phyloP scores from a whole-genome alignment of 1,140 invertebrate species.

The Drosophila bocqueti region DNA sequence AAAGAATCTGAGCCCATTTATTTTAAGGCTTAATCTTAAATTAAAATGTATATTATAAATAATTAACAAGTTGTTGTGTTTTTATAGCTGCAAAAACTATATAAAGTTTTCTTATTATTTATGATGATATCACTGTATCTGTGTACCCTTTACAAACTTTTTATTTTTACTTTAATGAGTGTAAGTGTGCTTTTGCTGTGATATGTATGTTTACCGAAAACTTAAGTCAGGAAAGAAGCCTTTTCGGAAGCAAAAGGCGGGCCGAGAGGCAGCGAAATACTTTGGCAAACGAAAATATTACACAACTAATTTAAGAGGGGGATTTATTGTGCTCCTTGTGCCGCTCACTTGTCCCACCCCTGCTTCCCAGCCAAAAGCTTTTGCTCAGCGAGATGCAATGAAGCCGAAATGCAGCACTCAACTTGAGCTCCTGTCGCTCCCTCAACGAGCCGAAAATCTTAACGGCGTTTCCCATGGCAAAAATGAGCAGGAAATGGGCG shows the following conservation, averaged over 20 bases:
- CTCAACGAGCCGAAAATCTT: constrained; percentile 52
- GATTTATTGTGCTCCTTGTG: constrained; percentile 69
- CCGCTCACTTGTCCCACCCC: not conserved
- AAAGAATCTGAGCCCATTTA: too few relatives aligned
- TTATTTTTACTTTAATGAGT: constrained; percentile 52
- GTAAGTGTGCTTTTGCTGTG: constrained; percentile 14
- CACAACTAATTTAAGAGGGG: constrained; percentile 62
- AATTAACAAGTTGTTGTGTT: not conserved
- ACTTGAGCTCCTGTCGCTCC: constrained; percentile 51
- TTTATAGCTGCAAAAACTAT: not conserved
- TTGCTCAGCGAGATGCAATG: constrained; percentile 65
- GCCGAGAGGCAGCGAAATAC: constrained; percentile 59
- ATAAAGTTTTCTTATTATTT: not conserved
- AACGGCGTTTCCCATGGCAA: constrained; percentile 21
- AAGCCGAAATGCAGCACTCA: constrained; percentile 77
- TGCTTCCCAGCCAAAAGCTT: constrained; percentile 9
- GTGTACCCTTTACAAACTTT: not conserved
- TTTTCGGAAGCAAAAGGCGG: constrained; percentile 31
- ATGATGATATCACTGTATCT: constrained; percentile 1
- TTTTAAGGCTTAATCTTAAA: too few relatives aligned
- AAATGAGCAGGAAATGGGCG: constrained; percentile 39
- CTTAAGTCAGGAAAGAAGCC: constrained; percentile 69
- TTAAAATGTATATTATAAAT: too few relatives aligned
- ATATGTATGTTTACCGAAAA: constrained; percentile 58
- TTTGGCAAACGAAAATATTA: constrained; percentile 60